Evolutionary conservation across 2,797 vertebrate genomes (phyloP).

Genomic region (Glossophaga mutica): DNA sequence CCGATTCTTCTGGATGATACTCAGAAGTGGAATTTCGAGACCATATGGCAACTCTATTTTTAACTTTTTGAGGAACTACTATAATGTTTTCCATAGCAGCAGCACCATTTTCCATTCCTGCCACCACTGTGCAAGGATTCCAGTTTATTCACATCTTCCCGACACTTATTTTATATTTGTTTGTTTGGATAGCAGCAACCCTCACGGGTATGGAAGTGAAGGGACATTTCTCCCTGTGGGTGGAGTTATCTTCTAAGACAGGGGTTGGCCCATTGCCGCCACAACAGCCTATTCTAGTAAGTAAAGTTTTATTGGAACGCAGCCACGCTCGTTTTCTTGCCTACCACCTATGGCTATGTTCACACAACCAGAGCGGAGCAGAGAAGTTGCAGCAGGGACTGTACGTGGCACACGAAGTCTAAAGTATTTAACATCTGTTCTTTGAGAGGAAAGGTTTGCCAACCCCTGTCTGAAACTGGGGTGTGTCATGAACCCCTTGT

Average conservation of each 20-base stretch:
- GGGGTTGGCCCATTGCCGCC: neutral
- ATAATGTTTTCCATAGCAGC: neutral
- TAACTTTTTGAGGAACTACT: neutral
- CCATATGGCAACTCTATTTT: neutral
- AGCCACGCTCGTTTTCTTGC: neutral
- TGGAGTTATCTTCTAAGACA: neutral
- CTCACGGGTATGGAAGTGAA: neutral
- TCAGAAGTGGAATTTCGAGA: neutral
- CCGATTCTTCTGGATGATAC: neutral
- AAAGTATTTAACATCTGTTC: neutral
- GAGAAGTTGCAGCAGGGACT: neutral
- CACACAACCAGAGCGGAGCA: neutral
- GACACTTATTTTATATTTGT: neutral
- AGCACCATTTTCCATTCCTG: neutral
- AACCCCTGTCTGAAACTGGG: neutral
- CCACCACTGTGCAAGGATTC: neutral
- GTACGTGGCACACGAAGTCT: neutral
- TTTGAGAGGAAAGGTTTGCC: neutral
- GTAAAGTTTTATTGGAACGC: neutral
- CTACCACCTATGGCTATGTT: rapidly evolving
- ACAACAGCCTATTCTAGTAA: neutral
- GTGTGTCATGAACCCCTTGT: neutral
- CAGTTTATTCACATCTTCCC: neutral
- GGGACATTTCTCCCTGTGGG: slow-evolving; percentile 52
- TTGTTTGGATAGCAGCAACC: neutral